Evolutionary conservation across 2,888 invertebrate species (phyloP).

Genomic region (Quadroppia sp.): DNA sequence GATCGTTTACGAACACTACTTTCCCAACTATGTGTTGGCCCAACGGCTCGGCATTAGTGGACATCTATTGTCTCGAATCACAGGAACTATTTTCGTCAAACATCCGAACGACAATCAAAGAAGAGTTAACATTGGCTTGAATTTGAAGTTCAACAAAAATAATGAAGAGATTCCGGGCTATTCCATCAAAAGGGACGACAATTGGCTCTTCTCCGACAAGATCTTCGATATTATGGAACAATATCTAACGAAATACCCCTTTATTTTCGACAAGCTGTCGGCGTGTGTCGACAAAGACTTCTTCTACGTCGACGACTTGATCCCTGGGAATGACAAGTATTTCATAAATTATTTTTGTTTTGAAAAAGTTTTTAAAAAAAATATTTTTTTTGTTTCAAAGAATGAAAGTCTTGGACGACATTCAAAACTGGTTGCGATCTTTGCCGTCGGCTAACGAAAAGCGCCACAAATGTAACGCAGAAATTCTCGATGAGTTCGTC

Average conservation of each 20-base stretch:
- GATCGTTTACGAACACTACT: slow-evolving; percentile 49
- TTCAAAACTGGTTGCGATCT: slow-evolving; percentile 65
- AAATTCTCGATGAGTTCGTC: slow-evolving; percentile 66
- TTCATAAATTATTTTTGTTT: slow-evolving; percentile 28
- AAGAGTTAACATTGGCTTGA: slow-evolving; percentile 75
- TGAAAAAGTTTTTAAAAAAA: slow-evolving; percentile 29
- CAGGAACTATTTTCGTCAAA: slow-evolving; percentile 71
- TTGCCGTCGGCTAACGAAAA: slow-evolving; percentile 64
- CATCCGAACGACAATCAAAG: slow-evolving; percentile 48
- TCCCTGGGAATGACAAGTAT: slow-evolving; percentile 59
- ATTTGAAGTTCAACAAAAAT: slow-evolving; percentile 79
- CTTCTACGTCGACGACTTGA: slow-evolving; percentile 66
- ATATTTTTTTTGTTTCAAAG: no score
- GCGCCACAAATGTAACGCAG: slow-evolving; percentile 66
- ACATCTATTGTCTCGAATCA: slow-evolving; percentile 74
- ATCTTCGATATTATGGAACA: slow-evolving; percentile 65
- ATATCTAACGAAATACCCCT: slow-evolving; percentile 69
- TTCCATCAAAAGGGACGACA: slow-evolving; percentile 49
- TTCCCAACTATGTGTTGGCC: slow-evolving; percentile 52
- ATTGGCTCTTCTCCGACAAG: slow-evolving; percentile 76
- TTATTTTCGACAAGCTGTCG: slow-evolving; percentile 64
- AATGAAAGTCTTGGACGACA: slow-evolving; percentile 51
- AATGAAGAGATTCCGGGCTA: slow-evolving; percentile 58
- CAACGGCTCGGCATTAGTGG: slow-evolving; percentile 59
- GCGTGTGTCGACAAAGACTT: slow-evolving; percentile 58